Evolutionary conservation across 2,888 invertebrate species (phyloP).

Genomic region (Laspeyria flexula): DNA sequence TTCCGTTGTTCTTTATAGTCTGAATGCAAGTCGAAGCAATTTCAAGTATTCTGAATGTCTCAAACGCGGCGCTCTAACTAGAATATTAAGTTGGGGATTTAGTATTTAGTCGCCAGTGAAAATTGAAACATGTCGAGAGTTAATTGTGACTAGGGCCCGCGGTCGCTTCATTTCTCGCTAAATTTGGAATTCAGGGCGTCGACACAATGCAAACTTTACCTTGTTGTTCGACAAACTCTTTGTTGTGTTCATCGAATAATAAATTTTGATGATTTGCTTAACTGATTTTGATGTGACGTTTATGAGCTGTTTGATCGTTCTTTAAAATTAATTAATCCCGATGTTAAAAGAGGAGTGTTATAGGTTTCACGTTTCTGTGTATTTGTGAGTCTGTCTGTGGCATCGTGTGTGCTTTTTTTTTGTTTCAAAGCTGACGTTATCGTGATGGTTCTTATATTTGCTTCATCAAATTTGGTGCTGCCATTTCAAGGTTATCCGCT

Average conservation of each 20-base stretch:
- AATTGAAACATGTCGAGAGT: constrained; percentile 80
- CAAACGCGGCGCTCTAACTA: constrained; percentile 49
- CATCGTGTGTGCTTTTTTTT: no score
- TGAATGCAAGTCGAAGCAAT: constrained; percentile 44
- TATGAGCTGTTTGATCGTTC: constrained; percentile 11
- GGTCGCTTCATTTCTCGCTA: constrained; percentile 50
- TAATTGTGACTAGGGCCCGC: constrained; percentile 71
- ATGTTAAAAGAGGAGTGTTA: no score
- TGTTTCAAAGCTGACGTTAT: no score
- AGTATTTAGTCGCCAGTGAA: constrained; percentile 67
- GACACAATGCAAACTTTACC: constrained; percentile 43
- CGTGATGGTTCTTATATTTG: no score
- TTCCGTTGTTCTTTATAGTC: constrained; percentile 42
- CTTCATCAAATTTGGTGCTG: no score
- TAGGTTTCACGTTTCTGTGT: no score
- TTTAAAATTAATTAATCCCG: neutral
- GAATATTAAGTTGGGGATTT: constrained; percentile 66
- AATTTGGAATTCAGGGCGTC: constrained; percentile 54
- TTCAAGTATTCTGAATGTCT: constrained; percentile 49
- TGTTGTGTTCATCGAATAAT: constrained; percentile 42
- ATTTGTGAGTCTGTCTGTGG: no score
- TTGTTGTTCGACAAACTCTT: constrained; percentile 44
- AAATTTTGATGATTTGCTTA: constrained; percentile 16
- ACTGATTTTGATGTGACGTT: constrained; percentile 10
- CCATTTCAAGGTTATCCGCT: no score